Evolutionary conservation across 2,888 invertebrate genomes (phyloP), one percentile per base, ranked within the genome.

Genomic region (Tholera decimalis): DNA sequence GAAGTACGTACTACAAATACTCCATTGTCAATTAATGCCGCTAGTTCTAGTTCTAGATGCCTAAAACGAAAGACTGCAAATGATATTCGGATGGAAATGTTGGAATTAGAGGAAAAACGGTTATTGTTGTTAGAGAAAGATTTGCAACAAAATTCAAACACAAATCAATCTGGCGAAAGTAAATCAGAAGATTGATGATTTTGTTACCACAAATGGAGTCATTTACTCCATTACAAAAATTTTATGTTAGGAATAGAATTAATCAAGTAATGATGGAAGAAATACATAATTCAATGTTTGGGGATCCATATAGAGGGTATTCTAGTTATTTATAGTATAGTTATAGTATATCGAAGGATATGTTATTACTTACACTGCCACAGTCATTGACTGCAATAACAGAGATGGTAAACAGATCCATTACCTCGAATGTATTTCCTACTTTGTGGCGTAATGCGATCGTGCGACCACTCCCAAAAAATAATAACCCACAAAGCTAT

Each of bases 211-310:
- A 63, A 39, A 68, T 72, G 63, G 47, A 72, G 33, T 56, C 50
- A 66, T 55, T 71, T 53, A 67, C 50, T 66, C 43, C 54, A 13
- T 54, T 73, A 61, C 63, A 73, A 60, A 68, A 63, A 47, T 50
- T 35, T 54, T 13, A 46, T 41, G 64, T 68, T 41, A 58, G 62
- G 41, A 61, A 71, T 61, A 73, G 54, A 73, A 68, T 68, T 43
- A 68, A 64, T 59, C 62, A 72, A 64, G 53, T 69, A 44, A 47
- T 73, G 57, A 64, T 69, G 58, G 68, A 73, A 49, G 64, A 72
- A 55, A 54, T 64, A 47, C 39, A 33, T 46, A 46, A 46, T 46
- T 37, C 51, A 35, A 59, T 50, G 41, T 43, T 51, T 43, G 57
- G 47, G 47, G 57, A 60, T 54, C 41, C 58, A 43, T 44, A 50